Evolutionary conservation across 2,888 invertebrate genomes (phyloP).

Genomic region (Sarcophaga variegata): DNA sequence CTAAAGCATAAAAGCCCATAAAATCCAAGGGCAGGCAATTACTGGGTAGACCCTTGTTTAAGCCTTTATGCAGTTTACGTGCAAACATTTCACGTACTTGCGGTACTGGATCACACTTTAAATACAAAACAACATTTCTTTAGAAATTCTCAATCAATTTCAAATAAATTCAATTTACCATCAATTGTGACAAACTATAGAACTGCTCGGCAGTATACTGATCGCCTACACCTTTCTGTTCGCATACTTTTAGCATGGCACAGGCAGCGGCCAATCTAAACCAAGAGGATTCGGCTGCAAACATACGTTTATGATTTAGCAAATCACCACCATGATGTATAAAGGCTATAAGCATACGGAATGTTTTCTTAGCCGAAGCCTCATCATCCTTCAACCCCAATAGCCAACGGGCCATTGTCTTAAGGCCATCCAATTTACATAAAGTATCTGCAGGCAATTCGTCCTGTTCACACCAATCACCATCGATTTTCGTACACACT

Average conservation of each 20-base stretch:
- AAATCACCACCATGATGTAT: conserved; percentile 96
- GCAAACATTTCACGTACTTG: conserved; percentile 95
- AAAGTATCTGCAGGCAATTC: conserved; percentile 94
- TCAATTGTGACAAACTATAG: conserved; percentile 94
- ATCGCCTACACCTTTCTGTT: conserved; percentile 97
- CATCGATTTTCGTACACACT: conserved; percentile 76
- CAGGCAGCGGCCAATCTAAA: conserved; percentile 95
- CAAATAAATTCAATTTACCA: conserved; percentile 84
- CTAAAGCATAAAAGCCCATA: conserved; percentile 96
- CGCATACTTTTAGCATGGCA: conserved; percentile 98
- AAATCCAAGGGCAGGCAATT: conserved; percentile 97
- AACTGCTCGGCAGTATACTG: conserved; percentile 97
- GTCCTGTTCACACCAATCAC: conserved; percentile 91
- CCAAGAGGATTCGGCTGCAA: conserved; percentile 96
- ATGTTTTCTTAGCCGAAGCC: conserved; percentile 94
- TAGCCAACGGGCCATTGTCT: conserved; percentile 98
- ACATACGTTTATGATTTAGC: conserved; percentile 87
- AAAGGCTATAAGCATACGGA: conserved; percentile 96
- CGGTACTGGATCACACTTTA: conserved; percentile 87
- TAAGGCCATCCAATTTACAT: conserved; percentile 96
- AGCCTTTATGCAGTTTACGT: conserved; percentile 95
- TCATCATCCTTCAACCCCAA: conserved; percentile 94
- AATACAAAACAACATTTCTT: background rate
- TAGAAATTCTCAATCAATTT: background rate
- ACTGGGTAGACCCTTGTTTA: conserved; percentile 91